A percentile compares a stretch with the other conserved stretches of the same genome.
Evolutionary conservation across 2,888 invertebrate genomes (phyloP).

Genomic region (Troides aeacus): DNA sequence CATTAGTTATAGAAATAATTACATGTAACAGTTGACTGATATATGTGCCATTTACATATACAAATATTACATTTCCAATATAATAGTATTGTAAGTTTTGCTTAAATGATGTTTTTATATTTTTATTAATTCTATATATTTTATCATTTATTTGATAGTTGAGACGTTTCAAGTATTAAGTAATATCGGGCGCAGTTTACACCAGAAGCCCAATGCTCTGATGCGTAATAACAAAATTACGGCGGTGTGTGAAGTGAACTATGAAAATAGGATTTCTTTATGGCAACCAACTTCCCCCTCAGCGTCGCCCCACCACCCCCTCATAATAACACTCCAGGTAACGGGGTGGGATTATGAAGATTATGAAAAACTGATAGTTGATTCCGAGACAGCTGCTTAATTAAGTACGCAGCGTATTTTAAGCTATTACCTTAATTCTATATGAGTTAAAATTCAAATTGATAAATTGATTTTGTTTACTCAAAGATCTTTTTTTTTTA

Average conservation of each 20-base stretch:
- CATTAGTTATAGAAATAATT: too few species aligned
- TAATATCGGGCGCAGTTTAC: conserved; percentile 36
- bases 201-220: conserved; percentile 71
- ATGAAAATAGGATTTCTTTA: conserved; percentile 79
- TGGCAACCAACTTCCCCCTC: conserved; percentile 35
- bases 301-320: conserved; percentile 36
- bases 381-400: conserved; percentile 34
- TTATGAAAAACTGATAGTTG: conserved; percentile 66
- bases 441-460: too few species aligned
- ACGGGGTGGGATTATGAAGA: conserved; percentile 67
- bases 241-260: conserved; percentile 74
- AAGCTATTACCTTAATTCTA: conserved; percentile 6
- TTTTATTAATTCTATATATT: too few species aligned
- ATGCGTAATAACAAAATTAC: conserved; percentile 75
- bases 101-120: too few species aligned
- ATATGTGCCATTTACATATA: too few species aligned
- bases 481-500: too few species aligned
- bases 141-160: too few species aligned
- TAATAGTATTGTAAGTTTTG: too few species aligned
- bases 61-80: too few species aligned
- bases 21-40: too few species aligned
- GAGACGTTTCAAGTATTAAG: conserved; percentile 52
- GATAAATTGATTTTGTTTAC: background rate
- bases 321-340: conserved; percentile 48
- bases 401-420: conserved; percentile 26